These are phyloP conservation scores for Chromobotia macracanthus DNA, from an alignment of 2,797 vertebrate genomes.

Conservation along the genomic window DNA sequence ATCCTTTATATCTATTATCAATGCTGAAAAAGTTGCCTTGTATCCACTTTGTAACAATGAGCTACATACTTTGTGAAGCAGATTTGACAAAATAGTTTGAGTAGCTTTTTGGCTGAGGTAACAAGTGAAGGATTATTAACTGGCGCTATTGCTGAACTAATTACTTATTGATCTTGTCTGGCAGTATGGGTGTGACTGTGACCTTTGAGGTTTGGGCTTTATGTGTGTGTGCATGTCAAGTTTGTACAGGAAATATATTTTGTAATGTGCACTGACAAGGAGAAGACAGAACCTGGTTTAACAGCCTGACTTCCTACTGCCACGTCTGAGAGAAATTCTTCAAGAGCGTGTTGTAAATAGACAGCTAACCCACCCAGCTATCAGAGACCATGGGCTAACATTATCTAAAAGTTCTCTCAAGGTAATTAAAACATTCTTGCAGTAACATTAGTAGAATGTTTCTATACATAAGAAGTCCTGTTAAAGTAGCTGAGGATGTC, in stretches of 20 bases:
- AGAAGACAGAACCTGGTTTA: not conserved
- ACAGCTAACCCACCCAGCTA: not conserved
- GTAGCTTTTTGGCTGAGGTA: not conserved
- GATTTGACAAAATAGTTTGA: constrained; percentile 10
- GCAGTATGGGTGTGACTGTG: constrained; percentile 41
- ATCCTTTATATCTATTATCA: not conserved
- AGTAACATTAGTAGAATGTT: no score
- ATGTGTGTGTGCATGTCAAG: not conserved
- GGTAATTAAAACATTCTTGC: no score
- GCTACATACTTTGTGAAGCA: not conserved
- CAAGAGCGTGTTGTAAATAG: not conserved
- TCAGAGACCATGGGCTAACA: no score
- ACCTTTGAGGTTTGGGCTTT: constrained; percentile 46
- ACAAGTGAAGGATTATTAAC: constrained; percentile 45
- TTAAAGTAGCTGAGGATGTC: no score
- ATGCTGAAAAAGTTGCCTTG: constrained; percentile 5
- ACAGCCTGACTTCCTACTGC: constrained; percentile 27
- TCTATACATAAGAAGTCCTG: no score
- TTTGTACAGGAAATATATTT: constrained; percentile 26
- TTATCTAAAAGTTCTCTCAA: no score
- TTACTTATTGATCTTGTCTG: constrained; percentile 55
- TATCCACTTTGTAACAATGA: not conserved
- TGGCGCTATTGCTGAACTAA: constrained; percentile 40
- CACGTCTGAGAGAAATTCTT: constrained; percentile 1
- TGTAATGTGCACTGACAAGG: constrained; percentile 43